phyloP scores from a whole-genome alignment of 2,113 vertebrate species.

The Heloderma charlesbogerti region DNA sequence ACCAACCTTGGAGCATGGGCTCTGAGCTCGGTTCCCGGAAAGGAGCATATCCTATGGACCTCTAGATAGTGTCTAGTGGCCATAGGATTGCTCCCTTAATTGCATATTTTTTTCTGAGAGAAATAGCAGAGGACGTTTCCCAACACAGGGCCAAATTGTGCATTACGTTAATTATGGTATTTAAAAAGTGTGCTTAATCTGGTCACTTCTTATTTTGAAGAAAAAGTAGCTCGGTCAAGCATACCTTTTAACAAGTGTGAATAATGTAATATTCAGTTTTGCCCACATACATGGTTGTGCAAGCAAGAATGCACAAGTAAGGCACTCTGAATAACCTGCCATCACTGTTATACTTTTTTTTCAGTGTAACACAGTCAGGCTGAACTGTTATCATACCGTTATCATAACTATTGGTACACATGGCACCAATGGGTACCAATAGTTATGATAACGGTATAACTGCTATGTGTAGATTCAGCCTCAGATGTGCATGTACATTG shows the following conservation, averaged over 20 bases:
- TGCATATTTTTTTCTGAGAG: not conserved
- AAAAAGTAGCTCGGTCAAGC: not conserved
- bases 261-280: not conserved
- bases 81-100: too few species aligned
- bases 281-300: not conserved
- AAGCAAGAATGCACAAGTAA: not conserved
- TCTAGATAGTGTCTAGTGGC: too few species aligned
- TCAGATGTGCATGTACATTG: not conserved
- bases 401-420: too few species aligned
- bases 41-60: too few species aligned
- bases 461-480: too few species aligned
- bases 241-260: not conserved
- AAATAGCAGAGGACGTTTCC: not conserved
- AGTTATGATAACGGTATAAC: too few species aligned
- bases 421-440: too few species aligned
- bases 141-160: not conserved
- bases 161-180: too few species aligned
- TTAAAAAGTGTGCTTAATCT: not conserved
- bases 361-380: too few species aligned
- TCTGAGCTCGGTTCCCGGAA: too few species aligned
- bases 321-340: not conserved
- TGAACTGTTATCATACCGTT: too few species aligned
- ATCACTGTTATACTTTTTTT: not conserved
- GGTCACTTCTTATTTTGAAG: not conserved
- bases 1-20: too few species aligned